Evolutionary conservation across 2,113 vertebrate species (phyloP).

Genomic region (Peucedramus taeniatus): DNA sequence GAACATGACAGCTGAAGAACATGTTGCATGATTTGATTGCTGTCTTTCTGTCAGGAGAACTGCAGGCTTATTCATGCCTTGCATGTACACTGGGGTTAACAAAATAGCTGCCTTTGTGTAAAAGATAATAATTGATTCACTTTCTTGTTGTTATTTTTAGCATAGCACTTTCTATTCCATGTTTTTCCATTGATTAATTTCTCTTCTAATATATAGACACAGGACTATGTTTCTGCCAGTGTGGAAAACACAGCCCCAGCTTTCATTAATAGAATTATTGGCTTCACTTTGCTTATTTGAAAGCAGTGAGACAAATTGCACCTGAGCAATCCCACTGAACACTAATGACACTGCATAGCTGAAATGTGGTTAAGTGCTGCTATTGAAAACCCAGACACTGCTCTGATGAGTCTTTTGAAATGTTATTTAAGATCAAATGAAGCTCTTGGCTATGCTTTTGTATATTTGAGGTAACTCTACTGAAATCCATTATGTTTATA

Average conservation of each 20-base stretch:
- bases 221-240: background rate
- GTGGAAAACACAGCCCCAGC: background rate
- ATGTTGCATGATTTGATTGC: conserved; percentile 1
- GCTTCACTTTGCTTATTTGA: background rate
- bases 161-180: background rate
- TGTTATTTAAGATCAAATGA: background rate
- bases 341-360: background rate
- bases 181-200: conserved; percentile 9
- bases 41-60: conserved; percentile 17
- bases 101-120: background rate
- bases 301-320: background rate
- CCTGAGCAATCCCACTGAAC: background rate
- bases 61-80: conserved; percentile 15
- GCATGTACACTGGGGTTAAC: background rate
- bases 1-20: background rate
- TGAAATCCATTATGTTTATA: background rate
- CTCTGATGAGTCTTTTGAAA: background rate
- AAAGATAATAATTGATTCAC: conserved; percentile 9
- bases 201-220: background rate
- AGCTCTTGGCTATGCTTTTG: background rate
- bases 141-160: conserved; percentile 14
- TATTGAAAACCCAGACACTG: background rate
- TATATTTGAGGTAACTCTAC: background rate
- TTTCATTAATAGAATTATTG: background rate
- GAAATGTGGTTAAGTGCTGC: background rate